Base-by-base conservation (phyloP, 2,797 vertebrate species). In the Allobates femoralis region DNA sequence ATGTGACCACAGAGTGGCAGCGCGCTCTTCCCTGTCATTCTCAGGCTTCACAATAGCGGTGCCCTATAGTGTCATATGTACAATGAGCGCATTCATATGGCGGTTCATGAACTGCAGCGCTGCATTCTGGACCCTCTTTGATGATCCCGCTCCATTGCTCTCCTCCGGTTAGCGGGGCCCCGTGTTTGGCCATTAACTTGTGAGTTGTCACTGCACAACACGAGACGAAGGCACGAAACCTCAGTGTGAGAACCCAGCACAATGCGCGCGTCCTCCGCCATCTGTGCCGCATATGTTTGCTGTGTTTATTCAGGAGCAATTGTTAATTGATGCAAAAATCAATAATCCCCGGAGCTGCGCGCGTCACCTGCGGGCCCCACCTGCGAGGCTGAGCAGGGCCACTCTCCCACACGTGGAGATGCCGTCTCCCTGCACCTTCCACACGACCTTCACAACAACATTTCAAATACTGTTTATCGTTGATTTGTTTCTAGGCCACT, bases 271-370 rank as follows among this genome's bases (percentile, higher is more conserved):
- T n/a, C 78, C 66, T 28, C 34, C 18, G 32, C 85, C 80, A 87
- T 87, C 85, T 87, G 85, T 53, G 79, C 73, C 76, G 74, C 85
- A 87, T 83, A 83, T 87, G 85, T 60, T 37, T 30, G 8, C 62
- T 62, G 21, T 77, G 79, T 78, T 87, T 87, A 77, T 71, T 41
- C 67, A 87, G 50, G 32, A 86, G 62, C 23, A 30, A 85, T 79
- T 79, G 77, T 80, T 74, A 60, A 62, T 62, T 66, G 73, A 87
- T 86, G 64, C 73, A 67, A 30, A 80, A 51, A 80, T 80, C 60
- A 66, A 80, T 80, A 64, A 5, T 6, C 30, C 37, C 10, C 16
- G 14, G 19, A 19, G 19, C 32, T 41, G 34, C 14, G 14, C 64
- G 3, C 18, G 7, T 60, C n/a, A 11, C 8, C 58, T 18, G 51